Evolutionary conservation across 37 sponge, comb jelly and placozoan species (phyloP), one percentile per base, ranked within the genome.

Genomic region (Chondrosia reniformis): DNA sequence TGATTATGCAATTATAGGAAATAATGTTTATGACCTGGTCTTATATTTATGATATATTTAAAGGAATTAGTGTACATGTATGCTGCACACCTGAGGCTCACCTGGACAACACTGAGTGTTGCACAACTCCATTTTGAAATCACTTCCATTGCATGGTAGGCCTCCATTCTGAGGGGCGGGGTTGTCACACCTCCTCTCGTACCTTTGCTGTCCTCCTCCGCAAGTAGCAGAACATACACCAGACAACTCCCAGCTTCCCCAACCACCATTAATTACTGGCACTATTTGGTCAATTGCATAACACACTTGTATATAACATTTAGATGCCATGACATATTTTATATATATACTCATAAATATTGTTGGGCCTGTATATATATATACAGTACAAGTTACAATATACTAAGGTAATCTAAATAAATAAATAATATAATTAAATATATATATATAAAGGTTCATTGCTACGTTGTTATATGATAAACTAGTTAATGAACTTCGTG

Each of bases 121-220:
- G 43, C 72, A 69, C n/a, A 24, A 44, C 72, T 69, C 72, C 7
- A 40, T 43, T 44, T 69, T 69, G 72, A 43, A 25, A 69, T 69
- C 72, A 41, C 39, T 1, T 40, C 72, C 72, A 12, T 1, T 22
- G 42, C 72, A 69, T n/a, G 72, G 43, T 19, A 69, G 72, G 17
- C 72, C 72, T 13, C 72, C 72, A 69, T 69, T 69, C 72, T 69
- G 15, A n/a, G 72, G 72, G 15, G 36, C 72, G 24, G 72, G 72
- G 9, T 69, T 69, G 72, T 69, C 44, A 40, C 72, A 69, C 72
- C 42, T 69, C 43, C 72, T 69, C 72, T 69, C 72, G 42, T 40
- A 69, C 25, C 72, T 36, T 25, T 34, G 43, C 44, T 13, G 15
- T 1, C 72, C 72, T 25, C 72, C 72, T 36, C 72, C 72, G 42